Evolutionary conservation across 2,113 vertebrate species (phyloP).

Genomic region (Cryptotis parvus): DNA sequence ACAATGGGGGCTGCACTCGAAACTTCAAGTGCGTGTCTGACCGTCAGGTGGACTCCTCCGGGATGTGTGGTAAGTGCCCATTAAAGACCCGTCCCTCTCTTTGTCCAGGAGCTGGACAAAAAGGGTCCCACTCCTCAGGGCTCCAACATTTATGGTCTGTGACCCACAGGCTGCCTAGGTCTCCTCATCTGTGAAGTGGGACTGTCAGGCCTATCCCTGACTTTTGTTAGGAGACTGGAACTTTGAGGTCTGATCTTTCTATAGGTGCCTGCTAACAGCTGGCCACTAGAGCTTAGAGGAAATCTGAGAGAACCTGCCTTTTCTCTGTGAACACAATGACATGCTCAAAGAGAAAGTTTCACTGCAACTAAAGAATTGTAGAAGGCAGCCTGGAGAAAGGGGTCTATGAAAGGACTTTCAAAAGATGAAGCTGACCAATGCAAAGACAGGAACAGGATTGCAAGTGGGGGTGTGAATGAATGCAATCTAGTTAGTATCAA

Average conservation of each 20-base stretch:
- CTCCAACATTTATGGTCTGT: neutral
- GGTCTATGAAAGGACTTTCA: neutral
- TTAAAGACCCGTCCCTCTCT: accelerated
- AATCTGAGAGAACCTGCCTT: neutral
- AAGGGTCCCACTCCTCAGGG: too few relatives aligned
- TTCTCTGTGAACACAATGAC: neutral
- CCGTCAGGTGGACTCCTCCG: constrained; percentile 94
- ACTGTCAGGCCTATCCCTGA: neutral
- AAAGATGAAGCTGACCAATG: neutral
- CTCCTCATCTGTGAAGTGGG: neutral
- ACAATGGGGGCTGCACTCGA: constrained; percentile 97
- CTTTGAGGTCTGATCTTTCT: neutral
- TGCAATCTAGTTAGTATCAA: neutral
- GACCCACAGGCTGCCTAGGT: neutral
- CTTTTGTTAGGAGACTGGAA: neutral
- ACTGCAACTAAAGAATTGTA: neutral
- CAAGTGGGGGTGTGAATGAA: accelerated
- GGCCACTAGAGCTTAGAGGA: neutral
- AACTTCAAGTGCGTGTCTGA: constrained; percentile 99
- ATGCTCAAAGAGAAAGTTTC: neutral
- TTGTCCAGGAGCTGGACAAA: too few relatives aligned
- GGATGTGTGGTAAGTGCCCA: constrained; percentile 94
- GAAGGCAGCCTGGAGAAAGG: neutral
- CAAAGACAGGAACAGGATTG: neutral
- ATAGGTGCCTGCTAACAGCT: neutral